A percentile compares a stretch with the other conserved stretches of the same genome.
Conservation (phyloP, 2,113 vertebrate species). For the Oreochromis spilurus region DNA sequence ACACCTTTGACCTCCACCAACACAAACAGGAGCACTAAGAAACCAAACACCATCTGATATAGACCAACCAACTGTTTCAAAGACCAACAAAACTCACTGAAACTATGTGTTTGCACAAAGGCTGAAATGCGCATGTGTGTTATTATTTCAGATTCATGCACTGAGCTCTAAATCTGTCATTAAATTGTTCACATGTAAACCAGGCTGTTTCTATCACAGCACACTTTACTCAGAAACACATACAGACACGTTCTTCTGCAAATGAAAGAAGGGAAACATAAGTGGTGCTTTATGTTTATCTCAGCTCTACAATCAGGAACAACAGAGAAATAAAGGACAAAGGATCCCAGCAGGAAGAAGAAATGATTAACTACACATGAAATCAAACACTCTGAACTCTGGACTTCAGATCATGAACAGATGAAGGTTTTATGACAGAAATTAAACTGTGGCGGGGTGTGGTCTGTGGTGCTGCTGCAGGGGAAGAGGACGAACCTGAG, state of each 20-base stretch:
- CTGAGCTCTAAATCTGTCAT: not conserved
- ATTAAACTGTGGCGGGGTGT: too few relatives aligned
- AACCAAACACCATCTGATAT: not conserved
- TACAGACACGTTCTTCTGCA: fast-evolving
- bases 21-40: fast-evolving
- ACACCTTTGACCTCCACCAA: not conserved
- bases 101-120: not conserved
- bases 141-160: not conserved
- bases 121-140: fast-evolving
- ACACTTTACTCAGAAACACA: not conserved
- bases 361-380: not conserved
- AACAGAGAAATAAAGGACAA: fast-evolving
- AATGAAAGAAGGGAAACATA: fast-evolving
- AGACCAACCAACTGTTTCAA: not conserved
- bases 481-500: too few relatives aligned
- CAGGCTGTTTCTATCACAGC: fast-evolving
- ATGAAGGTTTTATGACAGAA: not conserved
- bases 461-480: too few relatives aligned
- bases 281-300: not conserved
- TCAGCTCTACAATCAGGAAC: not conserved
- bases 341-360: not conserved
- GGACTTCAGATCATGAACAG: not conserved
- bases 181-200: not conserved
- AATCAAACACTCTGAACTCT: fast-evolving
- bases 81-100: not conserved